Evolutionary conservation across 2,113 vertebrate species (phyloP), one percentile per base, ranked within the genome.

Genomic region (Rhabdornis inornatus): DNA sequence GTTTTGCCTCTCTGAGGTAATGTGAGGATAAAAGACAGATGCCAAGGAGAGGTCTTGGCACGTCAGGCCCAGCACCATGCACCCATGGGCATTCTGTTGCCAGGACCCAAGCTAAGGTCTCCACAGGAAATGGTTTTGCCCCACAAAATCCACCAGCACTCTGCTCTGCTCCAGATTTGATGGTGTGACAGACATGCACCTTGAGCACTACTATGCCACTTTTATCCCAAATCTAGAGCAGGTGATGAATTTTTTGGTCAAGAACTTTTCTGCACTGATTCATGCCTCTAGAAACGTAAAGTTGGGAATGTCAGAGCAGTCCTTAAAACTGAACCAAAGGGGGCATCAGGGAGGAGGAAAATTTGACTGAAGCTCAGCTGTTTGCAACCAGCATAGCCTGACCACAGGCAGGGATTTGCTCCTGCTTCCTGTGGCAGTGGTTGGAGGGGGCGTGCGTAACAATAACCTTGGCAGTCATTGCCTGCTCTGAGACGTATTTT

Each of bases 391-490:
- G 60, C 24, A 28, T 0, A 39, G 79, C 59, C 66, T 47, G 59
- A 39, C 61, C 78, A 37, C 4, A 25, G 74, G 28, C 37, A 45
- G 44, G 56, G 65, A 53, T 74, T 65, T 69, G 40, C 33, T 82
- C 39, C 49, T 31, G 5, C 23, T 74, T 49, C 52, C 4, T 25
- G 7, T 15, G 3, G 4, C 76, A 83, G 42, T 50, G 59, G 14
- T 9, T 53, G 2, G 6, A 85, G 37, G 28, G 76, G n/a, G 45
- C 0, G 0, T 17, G n/a, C 1, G 0, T 23, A 72, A 70, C 57
- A 53, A 30, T 33, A 82, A 64, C 20, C 14, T 35, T 16, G n/a
- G 45, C 50, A 52, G 37, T 85, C 24, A 42, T 2, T 61, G 17
- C 63, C 60, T 52, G 60, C 39, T 68, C 61, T 11, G 49, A 33